Evolutionary conservation across 2,888 invertebrate genomes (phyloP), one percentile per base, ranked within the genome.

Genomic region (Clitarchus hookeri): DNA sequence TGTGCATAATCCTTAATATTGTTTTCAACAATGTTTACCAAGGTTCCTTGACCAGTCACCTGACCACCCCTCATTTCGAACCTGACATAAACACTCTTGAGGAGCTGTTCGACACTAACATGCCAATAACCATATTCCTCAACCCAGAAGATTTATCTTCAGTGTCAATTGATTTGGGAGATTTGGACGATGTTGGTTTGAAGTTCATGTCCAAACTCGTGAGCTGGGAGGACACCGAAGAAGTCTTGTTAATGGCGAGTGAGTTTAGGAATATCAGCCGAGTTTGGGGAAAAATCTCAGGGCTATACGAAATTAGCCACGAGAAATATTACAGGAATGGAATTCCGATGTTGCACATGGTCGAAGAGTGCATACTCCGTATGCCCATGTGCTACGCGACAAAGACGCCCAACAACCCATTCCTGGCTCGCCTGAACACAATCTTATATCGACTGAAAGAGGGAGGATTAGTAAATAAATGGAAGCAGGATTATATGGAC

Each of bases 341-440:
- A 19, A 1, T n/a, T 8, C 82, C 82, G 27, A 36, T 82, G 82
- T 23, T 82, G 36, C 82, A 82, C 27, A 19, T 44, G 36, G 44
- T 82, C 26, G 19, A 16, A 16, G 82, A 82, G 36, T 82, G 82
- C 44, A 36, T 82, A 9, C 6, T 3, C 27, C 1, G 16, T 9
- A 26, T 82, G 82, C 82, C 27, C 82, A 27, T 36, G 82, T 36
- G 82, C 27, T 82, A 82, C 44, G 27, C 82, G 3, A 82, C 82
- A 27, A 19, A 27, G 23, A 82, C 82, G 16, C 44, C 82, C 82
- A 82, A 27, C 82, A 82, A 82, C 82, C 82, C 82, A 25, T 82
- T 82, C 82, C 27, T 82, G 82, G 27, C 44, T 36, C 16, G 82
- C 16, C 3, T 82, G 12, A 44, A 44, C 27, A 23, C 44, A 8